A percentile compares a stretch with the other conserved stretches of the same genome.
Evolutionary conservation across 2,888 invertebrate species (phyloP).

Genomic region (Torymus tubicola): DNA sequence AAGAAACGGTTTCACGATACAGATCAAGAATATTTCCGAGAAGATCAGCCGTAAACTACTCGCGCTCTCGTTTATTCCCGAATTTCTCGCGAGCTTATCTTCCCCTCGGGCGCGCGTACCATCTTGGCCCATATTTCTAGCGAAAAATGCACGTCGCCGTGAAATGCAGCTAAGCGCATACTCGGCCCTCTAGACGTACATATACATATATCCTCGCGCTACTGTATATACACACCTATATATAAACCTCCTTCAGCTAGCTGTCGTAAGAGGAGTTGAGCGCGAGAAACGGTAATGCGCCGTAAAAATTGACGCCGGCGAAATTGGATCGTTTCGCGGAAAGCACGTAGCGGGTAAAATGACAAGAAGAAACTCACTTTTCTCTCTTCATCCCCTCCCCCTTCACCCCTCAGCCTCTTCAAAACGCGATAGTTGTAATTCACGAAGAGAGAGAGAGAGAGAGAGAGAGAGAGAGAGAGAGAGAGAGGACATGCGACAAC

Average conservation of each 20-base stretch:
- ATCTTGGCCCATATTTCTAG: neutral
- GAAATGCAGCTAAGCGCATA: neutral
- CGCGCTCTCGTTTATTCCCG: too few species aligned
- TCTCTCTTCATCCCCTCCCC: neutral
- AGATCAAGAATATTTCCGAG: too few species aligned
- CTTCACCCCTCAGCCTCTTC: neutral
- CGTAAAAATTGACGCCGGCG: conserved; percentile 40
- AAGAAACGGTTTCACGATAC: too few species aligned
- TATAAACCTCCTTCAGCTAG: too few species aligned
- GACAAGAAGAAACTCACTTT: conserved; percentile 10
- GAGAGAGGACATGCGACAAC: too few species aligned
- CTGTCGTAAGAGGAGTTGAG: too few species aligned
- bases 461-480: too few species aligned
- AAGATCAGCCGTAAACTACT: too few species aligned
- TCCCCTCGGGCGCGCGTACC: neutral
- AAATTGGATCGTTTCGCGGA: conserved; percentile 46
- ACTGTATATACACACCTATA: too few species aligned
- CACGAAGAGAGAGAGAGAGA: neutral
- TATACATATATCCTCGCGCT: neutral
- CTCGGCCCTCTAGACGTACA: neutral
- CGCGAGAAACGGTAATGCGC: conserved; percentile 22
- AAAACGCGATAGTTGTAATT: conserved; percentile 7
- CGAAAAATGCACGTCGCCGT: neutral
- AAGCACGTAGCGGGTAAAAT: conserved; percentile 28
- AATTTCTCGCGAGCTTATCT: too few species aligned